A percentile compares a stretch with the other conserved stretches of the same genome.
phyloP scores from a whole-genome alignment of 2,888 invertebrate species.

The Ditylenchus weischeri region DNA sequence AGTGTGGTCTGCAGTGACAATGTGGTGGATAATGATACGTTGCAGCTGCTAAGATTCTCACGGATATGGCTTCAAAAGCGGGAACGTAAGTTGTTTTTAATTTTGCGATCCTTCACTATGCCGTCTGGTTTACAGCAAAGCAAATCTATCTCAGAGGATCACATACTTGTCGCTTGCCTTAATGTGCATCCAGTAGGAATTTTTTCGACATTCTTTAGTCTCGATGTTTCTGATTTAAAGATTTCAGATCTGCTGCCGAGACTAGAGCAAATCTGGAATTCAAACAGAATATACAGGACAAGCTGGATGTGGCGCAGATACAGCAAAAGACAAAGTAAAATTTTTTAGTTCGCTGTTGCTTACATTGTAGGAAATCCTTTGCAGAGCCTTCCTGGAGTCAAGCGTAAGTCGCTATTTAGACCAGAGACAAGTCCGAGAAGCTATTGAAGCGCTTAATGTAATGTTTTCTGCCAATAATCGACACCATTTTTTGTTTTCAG shows the following conservation, averaged over 20 bases:
- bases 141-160: conserved; percentile 75
- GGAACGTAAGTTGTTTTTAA: conserved; percentile 51
- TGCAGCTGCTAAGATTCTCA: conserved; percentile 84
- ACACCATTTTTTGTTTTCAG: too few species aligned
- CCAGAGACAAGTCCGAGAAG: conserved; percentile 10
- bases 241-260: conserved; percentile 63
- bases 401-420: neutral
- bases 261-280: conserved; percentile 68
- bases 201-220: too few species aligned
- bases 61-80: conserved; percentile 74
- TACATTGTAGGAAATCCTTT: too few species aligned
- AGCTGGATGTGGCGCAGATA: conserved; percentile 82
- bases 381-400: neutral
- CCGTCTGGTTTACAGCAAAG: conserved; percentile 56
- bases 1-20: conserved; percentile 74
- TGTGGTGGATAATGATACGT: conserved; percentile 67
- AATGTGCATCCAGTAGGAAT: conserved; percentile 77
- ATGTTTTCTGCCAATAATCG: too few species aligned
- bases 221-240: too few species aligned
- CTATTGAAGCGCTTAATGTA: conserved; percentile 25
- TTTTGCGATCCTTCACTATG: conserved; percentile 12
- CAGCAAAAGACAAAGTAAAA: conserved; percentile 59
- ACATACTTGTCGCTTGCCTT: conserved; percentile 88
- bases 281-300: conserved; percentile 84
- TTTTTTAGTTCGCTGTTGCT: neutral